Conservation (phyloP, 92 coral and sea anemone species). For the Parazoanthus atlanticus region DNA sequence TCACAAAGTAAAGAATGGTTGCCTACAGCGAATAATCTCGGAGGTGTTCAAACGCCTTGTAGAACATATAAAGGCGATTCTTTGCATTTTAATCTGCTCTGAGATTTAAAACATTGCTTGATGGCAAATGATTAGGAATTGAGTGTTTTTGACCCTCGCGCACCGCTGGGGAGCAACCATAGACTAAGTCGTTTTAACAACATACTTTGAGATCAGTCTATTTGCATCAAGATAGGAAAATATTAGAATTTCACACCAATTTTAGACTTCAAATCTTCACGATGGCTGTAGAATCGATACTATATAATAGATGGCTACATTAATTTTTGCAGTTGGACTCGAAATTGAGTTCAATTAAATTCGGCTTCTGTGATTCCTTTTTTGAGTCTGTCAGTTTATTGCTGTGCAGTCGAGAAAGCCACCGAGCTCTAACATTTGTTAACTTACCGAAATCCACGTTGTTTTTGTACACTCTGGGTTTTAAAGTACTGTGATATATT, state of each 20-base stretch:
- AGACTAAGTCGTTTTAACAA: background rate
- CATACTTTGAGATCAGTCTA: background rate
- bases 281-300: background rate
- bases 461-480: constrained; percentile 23
- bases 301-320: background rate
- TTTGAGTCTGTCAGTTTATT: background rate
- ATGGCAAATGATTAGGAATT: constrained; percentile 2
- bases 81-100: constrained; percentile 18
- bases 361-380: background rate
- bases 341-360: background rate
- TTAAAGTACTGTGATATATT: constrained; percentile 32
- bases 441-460: constrained; percentile 7
- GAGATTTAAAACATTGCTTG: constrained; percentile 14
- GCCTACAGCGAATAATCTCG: background rate
- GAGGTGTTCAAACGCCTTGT: constrained; percentile 7
- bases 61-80: constrained; percentile 15
- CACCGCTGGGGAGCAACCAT: background rate
- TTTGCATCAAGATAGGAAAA: background rate
- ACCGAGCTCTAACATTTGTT: background rate
- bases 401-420: background rate
- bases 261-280: background rate
- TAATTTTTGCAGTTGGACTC: background rate
- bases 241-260: background rate
- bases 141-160: background rate
- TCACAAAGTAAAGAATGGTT: constrained; percentile 19